Percentiles rank a stretch among this genome's conserved stretches.
Evolutionary conservation across 2,797 vertebrate genomes (phyloP).

Genomic region (Lithobates sylvaticus): DNA sequence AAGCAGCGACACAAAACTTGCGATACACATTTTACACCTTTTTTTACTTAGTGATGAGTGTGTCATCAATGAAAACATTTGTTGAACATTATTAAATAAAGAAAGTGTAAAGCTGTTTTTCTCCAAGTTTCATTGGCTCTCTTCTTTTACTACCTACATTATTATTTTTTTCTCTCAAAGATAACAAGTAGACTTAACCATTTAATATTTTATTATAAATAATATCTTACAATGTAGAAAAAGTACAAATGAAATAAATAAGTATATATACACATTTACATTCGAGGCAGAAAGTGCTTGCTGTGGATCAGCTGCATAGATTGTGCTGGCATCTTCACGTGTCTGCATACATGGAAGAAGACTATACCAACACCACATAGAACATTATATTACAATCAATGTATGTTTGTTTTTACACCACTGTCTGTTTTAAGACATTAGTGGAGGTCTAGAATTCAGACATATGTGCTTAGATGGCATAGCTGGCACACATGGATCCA

Average conservation of each 20-base stretch:
- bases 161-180: background rate
- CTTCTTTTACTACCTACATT: background rate
- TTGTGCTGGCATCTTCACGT: background rate
- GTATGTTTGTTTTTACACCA: no score
- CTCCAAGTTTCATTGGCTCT: no score
- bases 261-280: background rate
- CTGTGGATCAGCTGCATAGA: background rate
- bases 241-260: conserved; percentile 32
- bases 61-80: no score
- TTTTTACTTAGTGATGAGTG: no score
- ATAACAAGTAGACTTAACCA: background rate
- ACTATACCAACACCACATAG: no score
- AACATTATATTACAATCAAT: no score
- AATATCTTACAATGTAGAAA: conserved; percentile 24
- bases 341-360: background rate
- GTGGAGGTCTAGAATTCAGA: background rate
- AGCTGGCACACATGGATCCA: background rate
- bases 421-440: background rate
- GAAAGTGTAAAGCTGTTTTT: no score
- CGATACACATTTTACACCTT: no score
- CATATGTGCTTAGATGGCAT: background rate
- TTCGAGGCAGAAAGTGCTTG: conserved; percentile 49
- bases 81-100: no score
- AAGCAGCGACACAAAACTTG: no score
- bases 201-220: conserved; percentile 52